These are phyloP conservation scores for Periparus ater DNA, from an alignment of 2,797 vertebrate genomes.

Conservation along the genomic window DNA sequence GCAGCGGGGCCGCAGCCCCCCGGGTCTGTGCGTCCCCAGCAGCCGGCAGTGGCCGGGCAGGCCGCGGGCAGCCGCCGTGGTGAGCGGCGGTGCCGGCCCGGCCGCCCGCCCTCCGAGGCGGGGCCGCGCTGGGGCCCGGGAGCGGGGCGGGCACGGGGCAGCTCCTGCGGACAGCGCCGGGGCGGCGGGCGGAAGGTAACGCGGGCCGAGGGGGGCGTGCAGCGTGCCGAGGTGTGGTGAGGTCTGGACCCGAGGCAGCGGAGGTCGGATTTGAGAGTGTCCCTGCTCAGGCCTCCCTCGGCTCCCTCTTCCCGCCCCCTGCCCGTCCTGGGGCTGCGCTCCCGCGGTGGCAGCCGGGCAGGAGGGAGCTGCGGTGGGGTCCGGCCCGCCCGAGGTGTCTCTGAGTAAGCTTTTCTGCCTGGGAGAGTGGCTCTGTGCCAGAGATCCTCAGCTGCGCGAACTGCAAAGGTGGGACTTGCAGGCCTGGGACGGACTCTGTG, in stretches of 20 bases:
- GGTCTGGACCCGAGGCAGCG: neutral
- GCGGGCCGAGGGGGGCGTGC: accelerated
- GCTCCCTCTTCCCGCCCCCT: accelerated
- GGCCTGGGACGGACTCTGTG: neutral
- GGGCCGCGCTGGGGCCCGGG: neutral
- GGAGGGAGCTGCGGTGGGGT: accelerated
- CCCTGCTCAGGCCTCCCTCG: too few relatives aligned
- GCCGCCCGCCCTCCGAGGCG: neutral
- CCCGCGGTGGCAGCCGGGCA: neutral
- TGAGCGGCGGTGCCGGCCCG: neutral
- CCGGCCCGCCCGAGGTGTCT: accelerated
- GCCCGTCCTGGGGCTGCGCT: neutral
- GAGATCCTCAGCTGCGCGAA: accelerated
- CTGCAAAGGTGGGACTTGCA: neutral
- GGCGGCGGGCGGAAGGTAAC: neutral
- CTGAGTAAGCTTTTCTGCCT: accelerated
- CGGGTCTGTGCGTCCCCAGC: accelerated
- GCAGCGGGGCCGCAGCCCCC: accelerated
- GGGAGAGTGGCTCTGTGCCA: accelerated
- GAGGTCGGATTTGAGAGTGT: neutral
- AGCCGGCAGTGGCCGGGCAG: accelerated
- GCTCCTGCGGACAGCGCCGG: neutral
- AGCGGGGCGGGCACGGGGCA: neutral
- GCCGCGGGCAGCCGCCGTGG: accelerated
- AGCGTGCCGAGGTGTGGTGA: neutral